phyloP scores from a whole-genome alignment of 1,140 invertebrate genomes.

The Ylistrum balloti region DNA sequence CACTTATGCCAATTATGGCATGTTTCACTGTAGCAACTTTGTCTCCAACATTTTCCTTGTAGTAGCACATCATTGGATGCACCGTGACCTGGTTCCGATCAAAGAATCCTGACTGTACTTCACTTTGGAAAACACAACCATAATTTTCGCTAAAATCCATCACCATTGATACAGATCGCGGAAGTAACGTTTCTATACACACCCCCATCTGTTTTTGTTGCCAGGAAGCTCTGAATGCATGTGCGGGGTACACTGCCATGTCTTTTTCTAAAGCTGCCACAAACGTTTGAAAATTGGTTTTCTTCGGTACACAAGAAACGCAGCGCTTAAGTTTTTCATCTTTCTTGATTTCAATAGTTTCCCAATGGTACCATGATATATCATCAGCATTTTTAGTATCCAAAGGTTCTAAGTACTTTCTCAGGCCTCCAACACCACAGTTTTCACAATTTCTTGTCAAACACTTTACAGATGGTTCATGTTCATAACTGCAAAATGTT shows the following conservation, averaged over 20 bases:
- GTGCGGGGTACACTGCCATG: constrained; percentile 35
- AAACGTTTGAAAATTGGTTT: constrained; percentile 45
- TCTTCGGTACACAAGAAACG: constrained; percentile 55
- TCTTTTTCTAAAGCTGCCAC: constrained; percentile 43
- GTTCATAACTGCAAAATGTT: constrained; percentile 52
- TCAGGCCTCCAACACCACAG: constrained; percentile 45
- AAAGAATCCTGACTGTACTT: constrained; percentile 55
- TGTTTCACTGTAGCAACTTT: constrained; percentile 55
- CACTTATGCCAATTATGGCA: constrained; percentile 59
- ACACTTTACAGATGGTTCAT: constrained; percentile 46
- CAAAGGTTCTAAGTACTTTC: constrained; percentile 47
- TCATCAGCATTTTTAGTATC: constrained; percentile 36
- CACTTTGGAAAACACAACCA: constrained; percentile 44
- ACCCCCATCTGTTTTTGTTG: constrained; percentile 42
- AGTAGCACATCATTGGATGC: constrained; percentile 62
- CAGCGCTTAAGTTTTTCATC: constrained; percentile 53
- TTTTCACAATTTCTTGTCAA: constrained; percentile 49
- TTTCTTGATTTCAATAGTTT: constrained; percentile 51
- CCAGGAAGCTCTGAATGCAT: constrained; percentile 35
- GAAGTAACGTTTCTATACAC: constrained; percentile 44
- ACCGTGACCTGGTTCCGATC: constrained; percentile 59
- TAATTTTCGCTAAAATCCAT: constrained; percentile 51
- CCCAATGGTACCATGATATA: constrained; percentile 58
- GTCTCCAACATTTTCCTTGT: constrained; percentile 49
- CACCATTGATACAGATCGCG: background rate